These are phyloP conservation scores for Charaxes varanes DNA, from an alignment of 1,140 invertebrate species.

Conservation along the genomic window DNA sequence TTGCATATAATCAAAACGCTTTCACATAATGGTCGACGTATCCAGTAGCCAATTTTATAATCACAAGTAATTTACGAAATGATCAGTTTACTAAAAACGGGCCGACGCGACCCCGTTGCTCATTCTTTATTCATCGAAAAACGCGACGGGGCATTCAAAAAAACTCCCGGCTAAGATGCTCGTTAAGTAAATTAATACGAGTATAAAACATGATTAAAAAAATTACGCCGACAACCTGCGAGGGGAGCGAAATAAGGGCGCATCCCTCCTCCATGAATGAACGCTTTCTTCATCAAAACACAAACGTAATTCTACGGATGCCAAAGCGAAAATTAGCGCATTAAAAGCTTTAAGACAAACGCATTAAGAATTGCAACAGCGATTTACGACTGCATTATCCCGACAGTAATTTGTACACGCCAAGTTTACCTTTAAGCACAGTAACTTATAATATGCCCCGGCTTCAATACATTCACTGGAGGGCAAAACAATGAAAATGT, in stretches of 20 bases:
- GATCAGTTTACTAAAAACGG: conserved; percentile 35
- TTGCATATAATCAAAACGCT: too few relatives aligned
- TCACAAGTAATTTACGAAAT: conserved; percentile 38
- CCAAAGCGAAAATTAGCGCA: conserved; percentile 7
- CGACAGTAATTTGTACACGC: conserved; percentile 39
- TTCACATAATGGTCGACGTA: too few relatives aligned
- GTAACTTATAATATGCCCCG: conserved; percentile 63
- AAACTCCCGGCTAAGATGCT: conserved; percentile 48
- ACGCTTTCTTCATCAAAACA: conserved; percentile 45
- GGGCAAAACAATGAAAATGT: conserved; percentile 64
- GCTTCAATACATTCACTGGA: conserved; percentile 52
- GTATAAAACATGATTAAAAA: conserved; percentile 73
- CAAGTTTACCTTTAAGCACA: conserved; percentile 63
- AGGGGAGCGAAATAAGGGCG: conserved; percentile 40
- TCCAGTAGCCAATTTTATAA: conserved; percentile 12
- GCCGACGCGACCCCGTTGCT: conserved; percentile 27
- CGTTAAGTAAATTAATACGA: conserved; percentile 72
- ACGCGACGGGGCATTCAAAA: conserved; percentile 43
- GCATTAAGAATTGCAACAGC: neutral
- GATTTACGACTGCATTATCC: neutral
- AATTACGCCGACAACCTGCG: conserved; percentile 59
- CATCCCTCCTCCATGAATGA: conserved; percentile 56
- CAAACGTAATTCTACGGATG: conserved; percentile 18
- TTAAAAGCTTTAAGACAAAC: conserved; percentile 13
- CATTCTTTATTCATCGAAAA: conserved; percentile 70